phyloP scores from a whole-genome alignment of 64 coral and sea anemone species.

The Hydrozoanthus tunicans region DNA sequence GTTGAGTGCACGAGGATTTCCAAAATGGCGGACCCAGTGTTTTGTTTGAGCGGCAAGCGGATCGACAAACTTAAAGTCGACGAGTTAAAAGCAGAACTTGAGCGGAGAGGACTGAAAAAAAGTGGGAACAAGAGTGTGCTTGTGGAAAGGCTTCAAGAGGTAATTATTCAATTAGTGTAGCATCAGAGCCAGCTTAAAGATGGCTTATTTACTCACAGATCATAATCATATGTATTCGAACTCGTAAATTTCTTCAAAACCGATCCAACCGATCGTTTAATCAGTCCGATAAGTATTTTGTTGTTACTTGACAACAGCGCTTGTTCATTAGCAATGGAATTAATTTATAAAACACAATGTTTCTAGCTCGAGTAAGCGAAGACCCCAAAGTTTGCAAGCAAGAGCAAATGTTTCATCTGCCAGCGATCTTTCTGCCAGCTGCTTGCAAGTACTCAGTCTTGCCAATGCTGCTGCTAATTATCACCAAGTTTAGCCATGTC shows the following conservation, averaged over 20 bases:
- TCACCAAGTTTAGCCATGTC: no score
- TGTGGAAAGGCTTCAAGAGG: slow-evolving; percentile 89
- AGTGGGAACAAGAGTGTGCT: slow-evolving; percentile 86
- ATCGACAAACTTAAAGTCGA: slow-evolving; percentile 93
- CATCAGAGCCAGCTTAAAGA: no score
- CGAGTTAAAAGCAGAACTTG: slow-evolving; percentile 92
- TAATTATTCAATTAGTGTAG: slow-evolving; percentile 16
- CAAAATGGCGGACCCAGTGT: slow-evolving; percentile 98
- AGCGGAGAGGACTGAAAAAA: slow-evolving; percentile 85
- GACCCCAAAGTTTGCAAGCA: no score
- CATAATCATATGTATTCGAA: no score
- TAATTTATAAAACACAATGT: not conserved
- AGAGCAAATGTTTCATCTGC: no score
- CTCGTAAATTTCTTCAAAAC: no score
- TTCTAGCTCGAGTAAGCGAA: no score
- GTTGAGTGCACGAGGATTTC: slow-evolving; percentile 62
- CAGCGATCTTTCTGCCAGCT: no score
- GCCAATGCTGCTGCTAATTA: no score
- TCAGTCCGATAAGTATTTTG: not conserved
- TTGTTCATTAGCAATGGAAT: not conserved
- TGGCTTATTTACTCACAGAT: no score
- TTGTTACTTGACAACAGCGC: not conserved
- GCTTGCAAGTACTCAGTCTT: no score
- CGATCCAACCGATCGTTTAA: not conserved
- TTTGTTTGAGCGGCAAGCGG: slow-evolving; percentile 74